phyloP scores from a whole-genome alignment of 2,113 vertebrate species.

The Calidris pugnax region DNA sequence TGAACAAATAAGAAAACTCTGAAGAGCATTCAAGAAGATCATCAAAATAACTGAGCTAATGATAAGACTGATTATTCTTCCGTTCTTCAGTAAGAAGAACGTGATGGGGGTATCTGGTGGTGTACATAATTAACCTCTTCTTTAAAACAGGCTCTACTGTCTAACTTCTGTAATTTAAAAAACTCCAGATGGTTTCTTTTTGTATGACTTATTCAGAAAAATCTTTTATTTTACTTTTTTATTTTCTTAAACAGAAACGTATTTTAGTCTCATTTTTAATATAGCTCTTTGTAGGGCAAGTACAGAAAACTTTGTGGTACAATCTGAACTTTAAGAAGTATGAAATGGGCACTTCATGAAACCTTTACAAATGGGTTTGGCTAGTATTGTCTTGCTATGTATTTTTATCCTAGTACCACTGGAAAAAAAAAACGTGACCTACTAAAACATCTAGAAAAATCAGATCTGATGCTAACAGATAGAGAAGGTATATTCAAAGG shows the following conservation, averaged over 20 bases:
- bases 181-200: background rate
- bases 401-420: conserved; percentile 24
- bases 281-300: background rate
- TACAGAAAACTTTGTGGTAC: background rate
- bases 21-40: background rate
- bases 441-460: conserved; percentile 20
- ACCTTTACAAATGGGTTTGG: background rate
- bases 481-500: background rate
- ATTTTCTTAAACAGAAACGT: background rate
- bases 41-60: background rate
- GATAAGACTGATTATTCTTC: background rate
- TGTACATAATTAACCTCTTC: background rate
- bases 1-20: background rate
- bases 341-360: background rate
- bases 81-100: background rate
- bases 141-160: background rate
- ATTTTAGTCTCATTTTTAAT: background rate
- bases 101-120: background rate
- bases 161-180: background rate
- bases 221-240: background rate
- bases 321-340: background rate
- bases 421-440: background rate
- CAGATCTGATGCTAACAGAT: background rate
- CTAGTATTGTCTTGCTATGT: background rate
- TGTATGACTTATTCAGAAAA: background rate